These are phyloP conservation scores for Cecidostiba fungosa DNA, from an alignment of 2,888 invertebrate genomes.

Conservation along the genomic window DNA sequence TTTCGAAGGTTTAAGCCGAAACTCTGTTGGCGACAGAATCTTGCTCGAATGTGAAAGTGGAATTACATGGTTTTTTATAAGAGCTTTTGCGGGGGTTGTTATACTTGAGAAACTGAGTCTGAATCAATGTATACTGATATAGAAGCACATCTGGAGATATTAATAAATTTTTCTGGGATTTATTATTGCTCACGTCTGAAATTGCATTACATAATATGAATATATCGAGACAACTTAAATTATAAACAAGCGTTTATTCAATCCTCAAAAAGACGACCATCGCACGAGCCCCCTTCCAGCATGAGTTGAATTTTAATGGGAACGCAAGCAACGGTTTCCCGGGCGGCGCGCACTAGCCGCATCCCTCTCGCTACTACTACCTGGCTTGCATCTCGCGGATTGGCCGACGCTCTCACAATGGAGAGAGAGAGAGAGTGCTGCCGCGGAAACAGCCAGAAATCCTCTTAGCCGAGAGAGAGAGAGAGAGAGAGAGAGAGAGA, in stretches of 20 bases:
- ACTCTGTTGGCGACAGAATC: background rate
- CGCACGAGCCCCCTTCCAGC: background rate
- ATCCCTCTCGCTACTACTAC: background rate
- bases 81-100: background rate
- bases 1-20: background rate
- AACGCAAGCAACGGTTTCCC: slow-evolving; percentile 68
- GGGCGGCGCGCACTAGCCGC: slow-evolving; percentile 65
- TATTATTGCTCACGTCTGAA: too few relatives aligned
- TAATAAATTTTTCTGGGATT: too few relatives aligned
- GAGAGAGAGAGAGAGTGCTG: slow-evolving; percentile 56
- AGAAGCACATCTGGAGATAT: too few relatives aligned
- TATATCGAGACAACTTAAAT: too few relatives aligned
- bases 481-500: slow-evolving; percentile 35
- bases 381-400: slow-evolving; percentile 66
- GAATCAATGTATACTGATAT: too few relatives aligned
- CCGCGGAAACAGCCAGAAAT: slow-evolving; percentile 69
- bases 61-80: background rate
- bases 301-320: slow-evolving; percentile 70
- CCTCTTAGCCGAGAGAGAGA: slow-evolving; percentile 75
- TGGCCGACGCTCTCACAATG: slow-evolving; percentile 73
- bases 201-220: too few relatives aligned
- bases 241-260: too few relatives aligned
- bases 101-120: too few relatives aligned
- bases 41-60: background rate
- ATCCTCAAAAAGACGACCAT: background rate